Evolutionary conservation across 2,797 vertebrate genomes (phyloP).

Genomic region (Bufotes viridis): DNA sequence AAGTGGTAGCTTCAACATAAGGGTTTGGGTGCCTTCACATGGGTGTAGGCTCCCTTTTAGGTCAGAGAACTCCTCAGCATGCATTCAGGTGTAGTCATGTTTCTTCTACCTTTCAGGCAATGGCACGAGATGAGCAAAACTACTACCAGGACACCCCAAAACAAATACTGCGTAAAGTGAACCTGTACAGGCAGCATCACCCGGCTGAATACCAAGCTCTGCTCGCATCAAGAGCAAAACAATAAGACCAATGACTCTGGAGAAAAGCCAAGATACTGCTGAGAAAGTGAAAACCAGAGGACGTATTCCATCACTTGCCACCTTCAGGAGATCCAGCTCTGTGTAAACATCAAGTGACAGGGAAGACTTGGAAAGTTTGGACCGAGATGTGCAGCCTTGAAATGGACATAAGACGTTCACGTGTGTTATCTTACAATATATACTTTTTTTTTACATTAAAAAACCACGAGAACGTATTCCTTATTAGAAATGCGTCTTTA

Average conservation of each 20-base stretch:
- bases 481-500: not conserved
- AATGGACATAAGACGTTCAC: not conserved
- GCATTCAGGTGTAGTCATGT: not conserved
- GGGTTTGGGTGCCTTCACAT: too few relatives aligned
- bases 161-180: constrained; percentile 90
- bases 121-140: constrained; percentile 95
- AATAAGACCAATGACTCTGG: not conserved
- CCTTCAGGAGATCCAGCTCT: not conserved
- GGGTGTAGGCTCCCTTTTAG: not conserved
- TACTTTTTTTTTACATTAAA: not conserved
- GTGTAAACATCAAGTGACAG: not conserved
- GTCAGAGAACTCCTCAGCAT: not conserved
- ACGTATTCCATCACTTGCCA: too few relatives aligned
- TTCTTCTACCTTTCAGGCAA: constrained; percentile 76
- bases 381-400: too few relatives aligned
- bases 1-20: too few relatives aligned
- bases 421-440: not conserved
- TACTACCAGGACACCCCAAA: constrained; percentile 97
- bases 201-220: constrained; percentile 79
- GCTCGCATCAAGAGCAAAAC: constrained; percentile 63
- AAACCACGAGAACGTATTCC: not conserved
- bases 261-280: not conserved
- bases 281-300: not conserved
- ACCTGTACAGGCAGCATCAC: constrained; percentile 86
- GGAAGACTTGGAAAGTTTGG: not conserved